Evolutionary conservation across 2,113 vertebrate species (phyloP), one percentile per base, ranked within the genome.

Genomic region (Benitochromis conjunctus): DNA sequence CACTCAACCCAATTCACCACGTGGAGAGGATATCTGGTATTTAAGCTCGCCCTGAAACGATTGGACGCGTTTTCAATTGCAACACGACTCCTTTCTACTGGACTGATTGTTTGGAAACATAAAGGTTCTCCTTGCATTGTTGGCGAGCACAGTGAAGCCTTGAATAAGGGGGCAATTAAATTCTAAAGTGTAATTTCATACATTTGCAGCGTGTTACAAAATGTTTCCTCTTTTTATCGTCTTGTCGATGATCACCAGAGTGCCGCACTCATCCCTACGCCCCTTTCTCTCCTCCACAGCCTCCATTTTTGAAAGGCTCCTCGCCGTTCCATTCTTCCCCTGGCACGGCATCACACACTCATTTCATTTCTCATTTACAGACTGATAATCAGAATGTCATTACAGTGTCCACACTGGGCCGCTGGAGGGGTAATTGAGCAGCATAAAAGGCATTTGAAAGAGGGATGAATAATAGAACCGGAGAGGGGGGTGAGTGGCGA

Each of bases 321-420:
- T 91, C 62, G 84, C 91, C 36, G 64, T 85, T 93, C 92, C 89
- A 93, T 94, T 95, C 94, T 94, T 95, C 86, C 91, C 86, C 87
- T 92, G 91, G 94, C 93, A 93, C 76, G 18, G 94, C 96, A 97
- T 95, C 91, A 96, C 96, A 96, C 97, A 97, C 97, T 97, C 97
- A 96, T 98, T 98, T 97, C 97, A 99, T 98, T 98, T 97, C 98
- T 98, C 98, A 99, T 98, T 98, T 98, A 97, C 97, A 96, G 97
- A 97, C 97, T 98, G 98, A 98, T 98, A 98, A 99, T 98, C 97
- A 98, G 97, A 98, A 98, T 97, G 98, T 98, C 98, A 98, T 99
- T 99, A 98, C 96, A 96, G 95, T 91, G 97, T 97, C 98, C 96
- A 97, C 96, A 97, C 96, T 93, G 94, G 97, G 96, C 95, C 80